phyloP scores from a whole-genome alignment of 2,797 vertebrate genomes.

The Buphagus erythrorhynchus region DNA sequence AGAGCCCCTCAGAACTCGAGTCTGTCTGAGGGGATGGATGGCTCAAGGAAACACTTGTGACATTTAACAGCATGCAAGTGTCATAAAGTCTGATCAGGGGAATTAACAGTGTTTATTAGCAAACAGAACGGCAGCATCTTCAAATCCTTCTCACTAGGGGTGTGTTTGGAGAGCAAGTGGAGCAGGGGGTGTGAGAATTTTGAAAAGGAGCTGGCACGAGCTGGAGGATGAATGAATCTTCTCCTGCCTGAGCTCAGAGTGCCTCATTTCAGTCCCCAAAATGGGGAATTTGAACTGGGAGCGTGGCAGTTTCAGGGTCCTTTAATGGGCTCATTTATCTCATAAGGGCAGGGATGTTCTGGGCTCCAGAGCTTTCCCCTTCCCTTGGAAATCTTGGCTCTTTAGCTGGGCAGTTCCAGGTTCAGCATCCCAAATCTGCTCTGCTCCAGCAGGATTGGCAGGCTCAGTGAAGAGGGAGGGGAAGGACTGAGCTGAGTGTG shows the following conservation, averaged over 20 bases:
- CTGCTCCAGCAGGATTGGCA: not conserved
- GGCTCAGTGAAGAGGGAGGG: not conserved
- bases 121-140: not conserved
- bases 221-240: not conserved
- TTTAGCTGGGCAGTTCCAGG: not conserved
- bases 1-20: not conserved
- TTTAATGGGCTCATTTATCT: not conserved
- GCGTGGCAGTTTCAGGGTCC: not conserved
- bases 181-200: not conserved
- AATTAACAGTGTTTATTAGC: constrained; percentile 42
- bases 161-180: not conserved
- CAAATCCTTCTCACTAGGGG: not conserved
- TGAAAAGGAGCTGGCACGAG: not conserved
- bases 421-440: not conserved
- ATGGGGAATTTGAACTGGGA: not conserved
- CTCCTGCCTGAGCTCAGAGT: not conserved
- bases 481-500: not conserved
- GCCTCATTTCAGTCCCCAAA: not conserved
- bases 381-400: fast-evolving
- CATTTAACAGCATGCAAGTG: constrained; percentile 21
- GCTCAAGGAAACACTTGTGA: constrained; percentile 4
- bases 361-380: not conserved
- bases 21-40: not conserved
- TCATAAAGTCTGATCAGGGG: constrained; percentile 15
- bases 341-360: not conserved